A percentile compares a stretch with the other conserved stretches of the same genome.
These are phyloP conservation scores for Malachius bipustulatus DNA, from an alignment of 2,888 invertebrate species.

Conservation along the genomic window DNA sequence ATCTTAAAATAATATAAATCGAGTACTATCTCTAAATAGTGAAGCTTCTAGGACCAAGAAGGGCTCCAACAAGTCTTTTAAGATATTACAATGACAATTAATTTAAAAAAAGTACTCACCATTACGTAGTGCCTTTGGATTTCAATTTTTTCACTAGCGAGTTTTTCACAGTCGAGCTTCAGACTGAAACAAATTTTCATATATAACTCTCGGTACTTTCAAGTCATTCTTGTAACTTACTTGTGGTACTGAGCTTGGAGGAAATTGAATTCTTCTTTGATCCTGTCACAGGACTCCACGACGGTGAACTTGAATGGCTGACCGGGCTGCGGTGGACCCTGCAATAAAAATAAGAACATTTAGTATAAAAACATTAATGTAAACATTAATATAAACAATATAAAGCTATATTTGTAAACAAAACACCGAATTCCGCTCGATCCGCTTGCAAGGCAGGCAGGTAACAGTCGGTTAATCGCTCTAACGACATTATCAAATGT, in stretches of 20 bases:
- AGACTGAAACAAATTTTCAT: constrained; percentile 53
- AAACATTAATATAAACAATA: no score
- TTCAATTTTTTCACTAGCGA: constrained; percentile 95
- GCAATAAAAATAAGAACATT: constrained; percentile 40
- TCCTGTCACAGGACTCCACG: constrained; percentile 85
- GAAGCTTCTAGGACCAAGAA: no score
- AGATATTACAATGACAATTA: no score
- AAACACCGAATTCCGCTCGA: no score
- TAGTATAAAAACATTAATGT: no score
- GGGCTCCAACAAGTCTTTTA: no score
- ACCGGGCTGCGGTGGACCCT: constrained; percentile 79
- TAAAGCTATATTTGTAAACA: no score
- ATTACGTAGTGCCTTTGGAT: constrained; percentile 99
- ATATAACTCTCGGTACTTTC: constrained; percentile 7
- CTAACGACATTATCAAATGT: no score
- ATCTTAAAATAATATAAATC: no score
- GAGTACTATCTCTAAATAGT: no score
- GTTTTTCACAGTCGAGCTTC: constrained; percentile 95
- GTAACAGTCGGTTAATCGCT: no score
- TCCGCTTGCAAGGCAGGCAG: no score
- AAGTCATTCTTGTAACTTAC: constrained; percentile 46
- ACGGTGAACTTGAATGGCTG: constrained; percentile 92
- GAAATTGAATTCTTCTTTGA: constrained; percentile 93
- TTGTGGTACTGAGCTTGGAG: constrained; percentile 92
- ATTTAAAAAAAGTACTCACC: constrained; percentile 54